phyloP scores from a whole-genome alignment of 2,797 vertebrate species.

The Threskiornis aethiopicus region DNA sequence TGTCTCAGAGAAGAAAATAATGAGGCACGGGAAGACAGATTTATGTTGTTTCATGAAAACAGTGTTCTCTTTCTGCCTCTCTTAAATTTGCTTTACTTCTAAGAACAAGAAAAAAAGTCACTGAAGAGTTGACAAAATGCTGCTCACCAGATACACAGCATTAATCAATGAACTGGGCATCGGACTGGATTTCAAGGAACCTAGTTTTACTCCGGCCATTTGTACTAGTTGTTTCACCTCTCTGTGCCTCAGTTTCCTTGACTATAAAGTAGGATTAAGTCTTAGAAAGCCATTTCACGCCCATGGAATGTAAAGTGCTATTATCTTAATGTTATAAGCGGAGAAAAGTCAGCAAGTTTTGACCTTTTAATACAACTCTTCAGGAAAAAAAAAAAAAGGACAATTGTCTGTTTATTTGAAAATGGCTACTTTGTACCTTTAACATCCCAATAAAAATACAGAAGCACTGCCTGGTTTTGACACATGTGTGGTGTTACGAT shows the following conservation, averaged over 20 bases:
- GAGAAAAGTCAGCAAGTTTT: not conserved
- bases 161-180: not conserved
- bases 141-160: not conserved
- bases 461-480: not conserved
- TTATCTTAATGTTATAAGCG: not conserved
- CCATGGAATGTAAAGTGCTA: not conserved
- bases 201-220: not conserved
- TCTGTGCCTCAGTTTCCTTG: not conserved
- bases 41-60: constrained; percentile 28
- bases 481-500: not conserved
- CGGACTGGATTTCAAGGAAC: not conserved
- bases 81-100: constrained; percentile 39
- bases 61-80: not conserved
- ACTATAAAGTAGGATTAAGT: not conserved
- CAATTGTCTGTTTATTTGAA: constrained; percentile 22
- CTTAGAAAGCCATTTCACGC: not conserved
- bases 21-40: constrained; percentile 29
- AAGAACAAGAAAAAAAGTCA: constrained; percentile 23
- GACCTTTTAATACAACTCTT: not conserved
- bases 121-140: constrained; percentile 1
- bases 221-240: not conserved
- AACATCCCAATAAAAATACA: constrained; percentile 29
- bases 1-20: constrained; percentile 37
- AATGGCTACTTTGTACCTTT: not conserved
- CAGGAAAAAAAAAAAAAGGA: not conserved